phyloP scores from a whole-genome alignment of 1,140 invertebrate genomes.

The Drosophila sturtevanti region DNA sequence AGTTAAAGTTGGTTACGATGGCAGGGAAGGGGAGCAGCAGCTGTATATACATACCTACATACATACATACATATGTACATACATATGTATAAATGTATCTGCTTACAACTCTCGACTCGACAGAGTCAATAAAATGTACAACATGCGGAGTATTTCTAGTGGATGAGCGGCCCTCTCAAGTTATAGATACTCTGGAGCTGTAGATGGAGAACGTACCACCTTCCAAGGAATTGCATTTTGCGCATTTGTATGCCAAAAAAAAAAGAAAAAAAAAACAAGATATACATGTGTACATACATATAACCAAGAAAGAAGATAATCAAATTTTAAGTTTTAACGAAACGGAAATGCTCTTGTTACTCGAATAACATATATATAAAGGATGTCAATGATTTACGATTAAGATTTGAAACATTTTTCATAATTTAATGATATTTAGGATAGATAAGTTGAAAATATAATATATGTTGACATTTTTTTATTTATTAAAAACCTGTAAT shows the following conservation, averaged over 20 bases:
- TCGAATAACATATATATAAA: too few species aligned
- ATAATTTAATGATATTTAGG: too few species aligned
- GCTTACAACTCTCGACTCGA: conserved; percentile 49
- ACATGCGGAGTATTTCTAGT: conserved; percentile 33
- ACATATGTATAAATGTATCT: conserved; percentile 56
- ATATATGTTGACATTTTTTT: too few species aligned
- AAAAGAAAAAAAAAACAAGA: conserved; percentile 40
- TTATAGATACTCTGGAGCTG: neutral
- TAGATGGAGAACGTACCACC: neutral
- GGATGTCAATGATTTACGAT: too few species aligned
- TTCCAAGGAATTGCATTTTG: conserved; percentile 49
- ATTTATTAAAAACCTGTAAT: too few species aligned
- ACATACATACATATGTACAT: too few species aligned
- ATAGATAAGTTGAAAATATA: too few species aligned
- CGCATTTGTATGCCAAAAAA: conserved; percentile 69
- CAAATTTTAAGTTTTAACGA: neutral
- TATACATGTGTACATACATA: neutral
- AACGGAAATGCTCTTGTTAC: neutral
- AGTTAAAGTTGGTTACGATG: conserved; percentile 23
- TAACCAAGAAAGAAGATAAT: neutral
- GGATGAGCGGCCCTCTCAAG: neutral
- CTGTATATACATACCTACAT: conserved; percentile 42
- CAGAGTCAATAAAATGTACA: conserved; percentile 75
- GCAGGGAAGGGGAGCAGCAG: neutral
- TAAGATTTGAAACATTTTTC: too few species aligned